Base-by-base conservation (phyloP, 1,140 invertebrate species). In the Cherax destructor region DNA sequence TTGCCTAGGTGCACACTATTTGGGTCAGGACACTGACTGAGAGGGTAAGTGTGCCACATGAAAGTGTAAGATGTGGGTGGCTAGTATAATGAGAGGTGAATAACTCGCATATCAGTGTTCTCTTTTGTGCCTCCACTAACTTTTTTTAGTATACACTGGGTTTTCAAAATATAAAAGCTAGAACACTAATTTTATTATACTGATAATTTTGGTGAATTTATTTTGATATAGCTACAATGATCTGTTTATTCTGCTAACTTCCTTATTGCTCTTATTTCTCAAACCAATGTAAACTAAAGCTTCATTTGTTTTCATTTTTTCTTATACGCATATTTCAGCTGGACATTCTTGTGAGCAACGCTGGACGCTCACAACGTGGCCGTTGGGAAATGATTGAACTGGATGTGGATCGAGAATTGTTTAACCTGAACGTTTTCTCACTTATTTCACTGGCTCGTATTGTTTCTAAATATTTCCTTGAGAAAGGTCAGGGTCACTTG, bases 381-480 rank as follows among this genome's bases (percentile, higher is more conserved):
- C 91, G 94, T 50, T 98, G 97, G 96, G 96, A 97, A 90, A 95
- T 97, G 3, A 98, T 97, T 91, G 96, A 97, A 3, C 78, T 98
- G 1, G 93, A 95, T 81, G 97, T 98, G 0, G 97, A 99, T 94
- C 95, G 95, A 86, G 96, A 97, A 87, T 94, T 98, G 92, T 97
- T 98, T 93, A 96, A 98, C 41, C 93, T 98, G 65, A 98, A 98
- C 94, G 97, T 98, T 0, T 97, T 98, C 92, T 96, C 96, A 0
- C 94, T 96, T 7, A 93, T 99, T 0, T 96, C 96, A 91, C 95
- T 99, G 30, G 96, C 96, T 86, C 95, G 96, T 80, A 93, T 97
- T 80, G 97, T 96, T 2, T 94, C 97, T 1, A 90, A 84, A 52
- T 87, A 92, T 59, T 92, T 93, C 87, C 76, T 88, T 24, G 56